Percentiles rank a stretch among this genome's conserved stretches.
These are phyloP conservation scores for Sitodiplosis mosellana DNA, from an alignment of 1,140 invertebrate genomes.

Conservation along the genomic window DNA sequence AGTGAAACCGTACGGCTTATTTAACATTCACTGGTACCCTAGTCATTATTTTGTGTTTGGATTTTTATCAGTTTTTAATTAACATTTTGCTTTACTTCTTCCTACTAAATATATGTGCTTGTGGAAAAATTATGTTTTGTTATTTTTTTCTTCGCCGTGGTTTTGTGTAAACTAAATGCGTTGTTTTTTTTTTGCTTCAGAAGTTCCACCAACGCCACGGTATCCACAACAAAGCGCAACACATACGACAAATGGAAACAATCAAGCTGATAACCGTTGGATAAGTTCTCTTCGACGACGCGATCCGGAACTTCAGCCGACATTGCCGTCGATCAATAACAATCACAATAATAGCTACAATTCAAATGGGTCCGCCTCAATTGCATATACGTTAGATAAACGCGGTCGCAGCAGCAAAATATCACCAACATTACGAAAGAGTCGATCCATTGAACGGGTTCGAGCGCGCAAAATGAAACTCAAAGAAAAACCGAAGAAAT, in stretches of 20 bases:
- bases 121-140: too few relatives aligned
- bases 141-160: too few relatives aligned
- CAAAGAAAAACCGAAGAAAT: conserved; percentile 15
- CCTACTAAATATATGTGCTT: too few relatives aligned
- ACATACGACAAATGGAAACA: conserved; percentile 8
- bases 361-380: conserved; percentile 9
- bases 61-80: too few relatives aligned
- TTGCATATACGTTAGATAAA: conserved; percentile 7
- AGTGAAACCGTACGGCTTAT: too few relatives aligned
- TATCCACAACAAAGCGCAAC: conserved; percentile 18
- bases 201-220: conserved; percentile 1
- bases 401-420: conserved; percentile 15
- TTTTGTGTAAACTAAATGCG: too few relatives aligned
- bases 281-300: conserved; percentile 34
- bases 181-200: neutral
- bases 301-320: conserved; percentile 44
- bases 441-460: conserved; percentile 32
- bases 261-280: conserved; percentile 22
- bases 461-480: conserved; percentile 19
- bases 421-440: conserved; percentile 24
- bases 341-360: conserved; percentile 19
- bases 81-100: too few relatives aligned
- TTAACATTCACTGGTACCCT: too few relatives aligned
- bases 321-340: conserved; percentile 35
- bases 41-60: too few relatives aligned